A percentile compares a stretch with the other conserved stretches of the same genome.
Evolutionary conservation across 2,888 invertebrate species (phyloP).

Genomic region (Kryphioiulus occultus): DNA sequence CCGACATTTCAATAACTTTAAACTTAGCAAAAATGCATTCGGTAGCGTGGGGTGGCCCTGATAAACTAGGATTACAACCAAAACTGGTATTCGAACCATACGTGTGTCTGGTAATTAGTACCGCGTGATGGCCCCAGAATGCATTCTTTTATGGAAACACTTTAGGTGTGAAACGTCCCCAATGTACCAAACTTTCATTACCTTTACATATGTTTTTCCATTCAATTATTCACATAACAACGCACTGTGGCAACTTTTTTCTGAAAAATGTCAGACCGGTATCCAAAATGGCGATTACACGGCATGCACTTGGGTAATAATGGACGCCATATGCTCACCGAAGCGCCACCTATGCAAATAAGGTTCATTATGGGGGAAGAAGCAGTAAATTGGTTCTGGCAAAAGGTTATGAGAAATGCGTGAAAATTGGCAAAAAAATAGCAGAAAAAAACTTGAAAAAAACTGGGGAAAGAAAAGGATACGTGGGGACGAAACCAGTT

Average conservation of each 20-base stretch:
- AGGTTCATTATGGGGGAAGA: neutral
- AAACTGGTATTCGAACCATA: too few species aligned
- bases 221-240: neutral
- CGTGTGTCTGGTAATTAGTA: too few species aligned
- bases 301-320: neutral
- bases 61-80: too few species aligned
- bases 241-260: neutral
- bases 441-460: neutral
- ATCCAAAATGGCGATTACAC: neutral
- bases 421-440: neutral
- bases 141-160: too few species aligned
- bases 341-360: neutral
- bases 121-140: too few species aligned
- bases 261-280: neutral
- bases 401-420: constrained; percentile 23
- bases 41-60: too few species aligned
- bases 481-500: neutral
- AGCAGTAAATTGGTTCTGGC: neutral
- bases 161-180: neutral
- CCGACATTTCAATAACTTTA: too few species aligned
- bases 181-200: neutral
- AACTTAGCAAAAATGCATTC: too few species aligned
- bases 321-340: neutral
- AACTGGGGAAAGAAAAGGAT: neutral
- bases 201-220: neutral